phyloP scores from a whole-genome alignment of 2,888 invertebrate genomes.

The Pyrgus malvae region DNA sequence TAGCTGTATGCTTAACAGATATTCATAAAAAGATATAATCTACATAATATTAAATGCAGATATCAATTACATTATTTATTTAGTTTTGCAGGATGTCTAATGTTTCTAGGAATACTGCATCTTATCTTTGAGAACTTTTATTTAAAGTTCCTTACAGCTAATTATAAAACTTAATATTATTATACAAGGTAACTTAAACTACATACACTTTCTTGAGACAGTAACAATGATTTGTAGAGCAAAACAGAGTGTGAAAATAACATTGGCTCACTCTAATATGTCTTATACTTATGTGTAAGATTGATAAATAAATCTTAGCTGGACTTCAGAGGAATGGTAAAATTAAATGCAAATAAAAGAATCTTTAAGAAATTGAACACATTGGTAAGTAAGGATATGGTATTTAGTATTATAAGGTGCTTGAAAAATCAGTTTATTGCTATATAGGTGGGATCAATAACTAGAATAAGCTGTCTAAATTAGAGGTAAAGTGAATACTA shows the following conservation, averaged over 20 bases:
- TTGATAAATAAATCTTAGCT: conserved; percentile 47
- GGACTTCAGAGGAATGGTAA: conserved; percentile 39
- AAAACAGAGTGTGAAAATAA: conserved; percentile 45
- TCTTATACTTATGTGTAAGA: conserved; percentile 49
- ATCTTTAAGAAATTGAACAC: conserved; percentile 52
- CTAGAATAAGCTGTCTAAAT: conserved; percentile 51
- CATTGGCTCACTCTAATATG: conserved; percentile 49
- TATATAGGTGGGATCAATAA: conserved; percentile 64
- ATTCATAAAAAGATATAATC: too few relatives aligned
- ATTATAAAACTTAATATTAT: conserved; percentile 35
- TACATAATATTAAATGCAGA: conserved; percentile 52
- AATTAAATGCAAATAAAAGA: conserved; percentile 55
- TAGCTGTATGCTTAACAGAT: conserved; percentile 25
- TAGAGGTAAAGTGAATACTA: conserved; percentile 6
- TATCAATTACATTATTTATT: conserved; percentile 45
- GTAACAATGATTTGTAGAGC: conserved; percentile 45
- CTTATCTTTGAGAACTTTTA: conserved; percentile 46
- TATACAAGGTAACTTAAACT: conserved; percentile 45
- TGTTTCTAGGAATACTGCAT: conserved; percentile 53
- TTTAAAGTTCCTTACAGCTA: conserved; percentile 17
- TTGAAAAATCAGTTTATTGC: too few relatives aligned
- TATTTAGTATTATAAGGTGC: too few relatives aligned
- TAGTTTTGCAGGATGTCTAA: conserved; percentile 40
- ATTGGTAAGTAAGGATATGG: too few relatives aligned
- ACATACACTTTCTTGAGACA: conserved; percentile 45